Conservation (phyloP, 1,140 invertebrate species). For the Trypoxylus dichotomus region DNA sequence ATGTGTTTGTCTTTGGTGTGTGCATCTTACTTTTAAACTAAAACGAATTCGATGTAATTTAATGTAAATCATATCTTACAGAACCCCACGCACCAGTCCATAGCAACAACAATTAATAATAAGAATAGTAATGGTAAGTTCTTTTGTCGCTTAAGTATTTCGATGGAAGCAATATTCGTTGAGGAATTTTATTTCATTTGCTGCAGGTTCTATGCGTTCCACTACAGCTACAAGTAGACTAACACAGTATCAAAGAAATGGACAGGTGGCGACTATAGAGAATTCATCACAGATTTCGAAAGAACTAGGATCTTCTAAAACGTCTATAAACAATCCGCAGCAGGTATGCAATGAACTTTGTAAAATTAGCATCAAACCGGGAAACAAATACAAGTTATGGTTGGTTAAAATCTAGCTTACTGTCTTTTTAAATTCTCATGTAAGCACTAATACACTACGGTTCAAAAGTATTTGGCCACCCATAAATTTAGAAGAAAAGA, state of each 20-base stretch:
- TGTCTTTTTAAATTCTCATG: no score
- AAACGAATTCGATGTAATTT: neutral
- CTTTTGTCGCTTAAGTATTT: neutral
- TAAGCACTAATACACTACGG: no score
- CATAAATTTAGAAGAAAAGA: no score
- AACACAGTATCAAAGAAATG: neutral
- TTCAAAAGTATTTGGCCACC: no score
- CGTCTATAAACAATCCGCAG: neutral
- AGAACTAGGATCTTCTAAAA: neutral
- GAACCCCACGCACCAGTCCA: conserved; percentile 36
- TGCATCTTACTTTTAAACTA: neutral
- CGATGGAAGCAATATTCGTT: no score
- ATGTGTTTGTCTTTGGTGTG: neutral
- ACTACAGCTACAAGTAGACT: neutral
- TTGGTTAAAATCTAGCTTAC: no score
- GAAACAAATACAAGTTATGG: no score
- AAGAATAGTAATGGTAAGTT: conserved; percentile 34
- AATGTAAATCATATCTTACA: conserved; percentile 23
- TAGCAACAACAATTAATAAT: conserved; percentile 31
- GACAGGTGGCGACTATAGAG: neutral
- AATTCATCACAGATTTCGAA: neutral
- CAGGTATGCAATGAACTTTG: neutral
- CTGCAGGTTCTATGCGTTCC: neutral
- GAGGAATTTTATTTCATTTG: neutral
- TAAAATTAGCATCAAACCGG: no score